Evolutionary conservation across 2,113 vertebrate genomes (phyloP).

Genomic region (Triplophysa dalaica): DNA sequence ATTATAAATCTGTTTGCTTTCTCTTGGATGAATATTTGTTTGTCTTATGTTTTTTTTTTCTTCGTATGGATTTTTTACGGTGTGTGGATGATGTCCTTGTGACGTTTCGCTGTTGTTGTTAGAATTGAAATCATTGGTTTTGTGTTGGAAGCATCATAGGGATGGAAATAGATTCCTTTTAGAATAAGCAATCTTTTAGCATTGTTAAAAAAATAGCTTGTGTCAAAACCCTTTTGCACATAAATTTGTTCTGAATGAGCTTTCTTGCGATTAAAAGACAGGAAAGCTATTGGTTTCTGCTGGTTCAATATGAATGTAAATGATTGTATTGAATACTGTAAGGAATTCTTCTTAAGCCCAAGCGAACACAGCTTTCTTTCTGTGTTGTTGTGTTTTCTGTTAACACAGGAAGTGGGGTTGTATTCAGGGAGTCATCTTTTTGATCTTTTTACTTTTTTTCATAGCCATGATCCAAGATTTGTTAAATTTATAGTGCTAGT

Average conservation of each 20-base stretch:
- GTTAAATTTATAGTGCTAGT: too few species aligned
- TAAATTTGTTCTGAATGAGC: neutral
- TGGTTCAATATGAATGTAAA: too few species aligned
- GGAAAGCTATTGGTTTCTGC: too few species aligned
- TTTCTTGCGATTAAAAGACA: neutral
- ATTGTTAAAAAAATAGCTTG: slow-evolving; percentile 11
- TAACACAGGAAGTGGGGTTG: too few species aligned
- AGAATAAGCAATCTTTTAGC: slow-evolving; percentile 59
- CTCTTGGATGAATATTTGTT: slow-evolving; percentile 7
- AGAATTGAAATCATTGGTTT: slow-evolving; percentile 68
- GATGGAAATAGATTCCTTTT: slow-evolving; percentile 63
- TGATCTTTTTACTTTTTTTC: too few species aligned
- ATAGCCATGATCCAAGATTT: neutral
- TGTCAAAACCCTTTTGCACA: too few species aligned
- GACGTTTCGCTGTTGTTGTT: slow-evolving; percentile 67
- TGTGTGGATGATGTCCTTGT: slow-evolving; percentile 60
- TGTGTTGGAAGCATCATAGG: slow-evolving; percentile 62
- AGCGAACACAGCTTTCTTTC: too few species aligned
- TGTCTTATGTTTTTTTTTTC: slow-evolving; percentile 3
- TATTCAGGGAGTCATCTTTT: too few species aligned
- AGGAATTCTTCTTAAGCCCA: too few species aligned
- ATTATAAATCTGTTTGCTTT: neutral
- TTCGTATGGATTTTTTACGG: slow-evolving; percentile 43
- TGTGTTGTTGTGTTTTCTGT: too few species aligned
- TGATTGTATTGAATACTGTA: too few species aligned